Evolutionary conservation across 2,113 vertebrate species (phyloP).

Genomic region (Tachysurus fulvidraco): DNA sequence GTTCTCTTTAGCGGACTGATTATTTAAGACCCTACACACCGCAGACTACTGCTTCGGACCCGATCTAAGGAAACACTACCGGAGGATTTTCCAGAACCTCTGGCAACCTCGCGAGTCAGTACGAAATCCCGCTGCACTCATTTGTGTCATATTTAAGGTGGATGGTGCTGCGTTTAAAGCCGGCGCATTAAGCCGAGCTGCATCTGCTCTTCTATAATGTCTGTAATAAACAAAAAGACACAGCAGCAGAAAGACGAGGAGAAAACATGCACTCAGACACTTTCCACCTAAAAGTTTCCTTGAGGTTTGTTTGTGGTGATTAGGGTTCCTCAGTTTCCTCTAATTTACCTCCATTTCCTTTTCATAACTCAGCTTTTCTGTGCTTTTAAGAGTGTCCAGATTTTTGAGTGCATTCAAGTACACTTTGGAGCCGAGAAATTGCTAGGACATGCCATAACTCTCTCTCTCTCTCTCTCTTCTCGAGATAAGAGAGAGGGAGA

Average conservation of each 20-base stretch:
- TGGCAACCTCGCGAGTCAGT: background rate
- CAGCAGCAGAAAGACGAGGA: background rate
- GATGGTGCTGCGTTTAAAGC: background rate
- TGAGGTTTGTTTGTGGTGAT: conserved; percentile 10
- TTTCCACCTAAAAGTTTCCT: background rate
- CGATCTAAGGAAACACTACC: background rate
- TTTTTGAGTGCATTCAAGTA: background rate
- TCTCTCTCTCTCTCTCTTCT: background rate
- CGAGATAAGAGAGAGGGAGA: no score
- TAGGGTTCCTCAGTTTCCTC: background rate
- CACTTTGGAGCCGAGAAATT: background rate
- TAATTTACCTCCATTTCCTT: background rate
- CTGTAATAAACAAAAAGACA: conserved; percentile 32
- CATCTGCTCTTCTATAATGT: conserved; percentile 1
- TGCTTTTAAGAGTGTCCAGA: background rate
- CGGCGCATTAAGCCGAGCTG: conserved; percentile 9
- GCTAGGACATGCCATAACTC: background rate
- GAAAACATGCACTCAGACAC: background rate
- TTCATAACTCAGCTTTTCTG: background rate
- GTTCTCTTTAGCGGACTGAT: background rate
- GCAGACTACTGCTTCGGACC: background rate
- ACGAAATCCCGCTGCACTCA: background rate
- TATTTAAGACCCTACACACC: background rate
- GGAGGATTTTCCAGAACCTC: background rate
- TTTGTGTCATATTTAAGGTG: background rate